Evolutionary conservation across 2,113 vertebrate genomes (phyloP), one percentile per base, ranked within the genome.

Genomic region (Oryzias javanicus): DNA sequence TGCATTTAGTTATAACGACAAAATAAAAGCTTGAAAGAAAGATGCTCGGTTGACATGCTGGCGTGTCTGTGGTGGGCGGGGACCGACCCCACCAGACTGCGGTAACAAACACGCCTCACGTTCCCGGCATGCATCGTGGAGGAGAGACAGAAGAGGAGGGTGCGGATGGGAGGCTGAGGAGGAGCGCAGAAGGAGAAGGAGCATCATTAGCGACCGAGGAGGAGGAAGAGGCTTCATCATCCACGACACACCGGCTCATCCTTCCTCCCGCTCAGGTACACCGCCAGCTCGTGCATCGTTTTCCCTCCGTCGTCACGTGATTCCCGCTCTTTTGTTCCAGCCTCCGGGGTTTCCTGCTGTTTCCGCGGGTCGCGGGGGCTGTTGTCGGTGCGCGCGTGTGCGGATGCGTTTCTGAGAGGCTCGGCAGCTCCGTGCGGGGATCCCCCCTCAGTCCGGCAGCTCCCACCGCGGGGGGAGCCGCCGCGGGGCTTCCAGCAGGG

Each of bases 111-210:
- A 74, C 48, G 69, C 71, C 60, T 76, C 70, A 51, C 51, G 70
- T 88, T 90, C 91, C 88, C 91, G 74, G 80, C 86, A 90, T 91
- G 90, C 90, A 87, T 79, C 86, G 88, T 76, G 70, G 60, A 46
- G 19, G 35, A 41, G 56, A 55, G 55, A 67, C 60, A 58, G 62
- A 14, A 42, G 25, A 48, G 24, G 50, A 16, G 58, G 62, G 51
- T 48, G 71, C 61, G 71, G 68, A 55, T 70, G 40, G 66, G 68
- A 62, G 64, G 67, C 75, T 73, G 71, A 76, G 71, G 74, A 82
- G 80, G 69, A 82, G 57, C 60, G 62, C 55, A 73, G 58, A 79
- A 75, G 77, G 74, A 72, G 65, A 17, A 62, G 55, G 4, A 61
- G 46, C 40, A 59, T 3, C 22, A 81, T 4, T 49, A 67, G 5